phyloP scores from a whole-genome alignment of 2,113 vertebrate species.

The Rattus norvegicus region GRCr8 NC_086025.1:113554001-113554500 shows the following conservation, averaged over 20 bases:
- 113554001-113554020: not conserved
- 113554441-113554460: too few species aligned
- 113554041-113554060: not conserved
- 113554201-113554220: not conserved
- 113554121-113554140: not conserved
- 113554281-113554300: not conserved
- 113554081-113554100: not conserved
- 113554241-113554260: not conserved
- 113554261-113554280: not conserved
- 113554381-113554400: too few species aligned
- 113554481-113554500: too few species aligned
- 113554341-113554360: too few species aligned
- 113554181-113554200: not conserved
- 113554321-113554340: not conserved
- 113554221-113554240: not conserved
- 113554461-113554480: too few species aligned
- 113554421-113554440: too few species aligned
- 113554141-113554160: conserved; percentile 32
- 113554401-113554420: too few species aligned
- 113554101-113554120: not conserved
- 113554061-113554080: not conserved
- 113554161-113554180: not conserved
- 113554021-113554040: not conserved
- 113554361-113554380: too few species aligned
- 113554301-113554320: not conserved